Evolutionary conservation across 1,140 invertebrate genomes (phyloP).

Genomic region (Hylyphantes graminicola): DNA sequence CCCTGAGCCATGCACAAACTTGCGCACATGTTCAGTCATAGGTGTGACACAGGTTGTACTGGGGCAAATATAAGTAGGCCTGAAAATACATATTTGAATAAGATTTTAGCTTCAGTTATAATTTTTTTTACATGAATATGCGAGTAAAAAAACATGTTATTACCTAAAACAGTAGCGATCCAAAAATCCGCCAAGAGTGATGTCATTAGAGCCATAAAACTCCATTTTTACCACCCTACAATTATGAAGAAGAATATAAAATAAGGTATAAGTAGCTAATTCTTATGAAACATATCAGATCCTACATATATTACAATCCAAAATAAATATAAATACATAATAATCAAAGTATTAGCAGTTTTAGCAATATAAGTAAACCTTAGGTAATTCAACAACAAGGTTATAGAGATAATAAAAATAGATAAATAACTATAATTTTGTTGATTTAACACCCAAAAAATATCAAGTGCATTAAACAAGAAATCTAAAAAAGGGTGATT

Average conservation of each 20-base stretch:
- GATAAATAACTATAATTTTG: no score
- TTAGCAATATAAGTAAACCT: no score
- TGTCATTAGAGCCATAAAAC: slow-evolving; percentile 94
- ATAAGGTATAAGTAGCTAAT: background rate
- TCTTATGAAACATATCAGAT: no score
- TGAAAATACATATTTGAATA: slow-evolving; percentile 64
- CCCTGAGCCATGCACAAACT: slow-evolving; percentile 82
- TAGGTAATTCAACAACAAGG: no score
- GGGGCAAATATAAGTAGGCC: slow-evolving; percentile 81
- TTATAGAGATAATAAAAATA: no score
- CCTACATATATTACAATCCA: no score
- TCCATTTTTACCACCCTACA: slow-evolving; percentile 90
- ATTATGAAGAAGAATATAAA: background rate
- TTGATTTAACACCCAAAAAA: no score
- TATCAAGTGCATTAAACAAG: no score
- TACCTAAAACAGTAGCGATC: slow-evolving; percentile 90
- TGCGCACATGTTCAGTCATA: slow-evolving; percentile 88
- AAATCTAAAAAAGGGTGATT: no score
- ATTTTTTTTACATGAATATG: background rate
- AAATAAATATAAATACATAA: no score
- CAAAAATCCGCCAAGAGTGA: slow-evolving; percentile 92
- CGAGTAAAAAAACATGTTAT: background rate
- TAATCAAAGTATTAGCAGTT: no score
- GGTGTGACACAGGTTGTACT: slow-evolving; percentile 82
- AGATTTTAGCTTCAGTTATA: background rate